A percentile compares a stretch with the other conserved stretches of the same genome.
These are phyloP conservation scores for Diadumene lineata DNA, from an alignment of 92 coral and sea anemone genomes.

Conservation along the genomic window DNA sequence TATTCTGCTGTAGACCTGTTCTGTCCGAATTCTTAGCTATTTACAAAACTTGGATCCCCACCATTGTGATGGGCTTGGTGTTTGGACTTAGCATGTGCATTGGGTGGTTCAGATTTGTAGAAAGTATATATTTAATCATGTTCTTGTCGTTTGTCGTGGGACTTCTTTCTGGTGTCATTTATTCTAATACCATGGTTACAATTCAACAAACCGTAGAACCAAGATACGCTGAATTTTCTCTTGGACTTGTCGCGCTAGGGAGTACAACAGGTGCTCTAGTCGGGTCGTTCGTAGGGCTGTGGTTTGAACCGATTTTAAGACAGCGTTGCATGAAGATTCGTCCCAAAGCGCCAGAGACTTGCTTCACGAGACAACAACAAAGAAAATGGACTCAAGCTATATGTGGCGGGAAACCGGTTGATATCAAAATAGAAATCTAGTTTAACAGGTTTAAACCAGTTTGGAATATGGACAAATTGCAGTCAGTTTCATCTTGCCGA, in stretches of 20 bases:
- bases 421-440: conserved; percentile 27
- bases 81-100: conserved; percentile 61
- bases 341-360: conserved; percentile 16
- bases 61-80: conserved; percentile 43
- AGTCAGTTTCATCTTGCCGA: no score
- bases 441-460: background rate
- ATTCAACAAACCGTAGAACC: conserved; percentile 69
- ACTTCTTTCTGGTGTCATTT: conserved; percentile 66
- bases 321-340: conserved; percentile 44
- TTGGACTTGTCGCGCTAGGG: conserved; percentile 72
- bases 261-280: conserved; percentile 63
- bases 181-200: conserved; percentile 66
- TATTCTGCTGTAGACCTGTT: conserved; percentile 57
- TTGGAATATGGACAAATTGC: no score
- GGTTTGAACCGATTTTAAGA: conserved; percentile 73
- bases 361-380: conserved; percentile 64
- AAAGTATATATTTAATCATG: conserved; percentile 50
- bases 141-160: conserved; percentile 65
- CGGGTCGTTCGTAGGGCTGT: conserved; percentile 66
- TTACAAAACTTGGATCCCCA: conserved; percentile 66
- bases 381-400: conserved; percentile 60
- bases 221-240: conserved; percentile 70
- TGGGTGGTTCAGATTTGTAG: conserved; percentile 69
- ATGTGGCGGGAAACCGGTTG: conserved; percentile 46
- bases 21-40: conserved; percentile 57